A percentile compares a stretch with the other conserved stretches of the same genome.
These are phyloP conservation scores for Caenorhabditis angaria DNA, from an alignment of 2,888 invertebrate genomes.

Conservation along the genomic window DNA sequence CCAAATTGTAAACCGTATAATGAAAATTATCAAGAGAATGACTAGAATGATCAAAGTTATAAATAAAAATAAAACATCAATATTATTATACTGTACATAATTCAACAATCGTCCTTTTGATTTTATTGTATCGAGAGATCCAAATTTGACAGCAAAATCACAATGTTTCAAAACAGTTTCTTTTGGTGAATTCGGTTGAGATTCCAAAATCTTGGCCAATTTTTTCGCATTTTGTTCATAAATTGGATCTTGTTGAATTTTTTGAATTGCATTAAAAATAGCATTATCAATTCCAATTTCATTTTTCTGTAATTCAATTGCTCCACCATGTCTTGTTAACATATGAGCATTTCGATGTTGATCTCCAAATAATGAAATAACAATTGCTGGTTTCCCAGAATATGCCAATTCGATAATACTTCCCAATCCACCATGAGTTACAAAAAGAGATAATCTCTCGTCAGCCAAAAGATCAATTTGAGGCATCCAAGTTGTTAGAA, in stretches of 20 bases:
- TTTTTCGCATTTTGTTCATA: conserved; percentile 31
- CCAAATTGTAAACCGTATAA: too few species aligned
- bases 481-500: conserved; percentile 34
- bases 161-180: conserved; percentile 11
- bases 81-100: conserved; percentile 23
- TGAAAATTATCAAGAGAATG: not conserved
- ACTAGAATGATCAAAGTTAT: not conserved
- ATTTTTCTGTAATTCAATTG: conserved; percentile 25
- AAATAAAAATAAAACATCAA: not conserved
- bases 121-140: conserved; percentile 25
- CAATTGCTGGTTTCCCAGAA: conserved; percentile 33
- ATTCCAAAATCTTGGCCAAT: conserved; percentile 26
- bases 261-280: conserved; percentile 25
- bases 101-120: conserved; percentile 39
- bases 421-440: conserved; percentile 43
- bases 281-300: conserved; percentile 14
- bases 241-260: conserved; percentile 14
- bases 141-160: conserved; percentile 34
- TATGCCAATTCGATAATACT: conserved; percentile 38
- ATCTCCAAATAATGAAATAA: conserved; percentile 37
- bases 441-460: conserved; percentile 29
- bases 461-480: conserved; percentile 28
- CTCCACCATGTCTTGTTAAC: conserved; percentile 38
- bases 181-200: conserved; percentile 29
- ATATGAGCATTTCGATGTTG: conserved; percentile 44